Evolutionary conservation across 1,140 invertebrate genomes (phyloP).

Genomic region (Neodiprion lecontei): DNA sequence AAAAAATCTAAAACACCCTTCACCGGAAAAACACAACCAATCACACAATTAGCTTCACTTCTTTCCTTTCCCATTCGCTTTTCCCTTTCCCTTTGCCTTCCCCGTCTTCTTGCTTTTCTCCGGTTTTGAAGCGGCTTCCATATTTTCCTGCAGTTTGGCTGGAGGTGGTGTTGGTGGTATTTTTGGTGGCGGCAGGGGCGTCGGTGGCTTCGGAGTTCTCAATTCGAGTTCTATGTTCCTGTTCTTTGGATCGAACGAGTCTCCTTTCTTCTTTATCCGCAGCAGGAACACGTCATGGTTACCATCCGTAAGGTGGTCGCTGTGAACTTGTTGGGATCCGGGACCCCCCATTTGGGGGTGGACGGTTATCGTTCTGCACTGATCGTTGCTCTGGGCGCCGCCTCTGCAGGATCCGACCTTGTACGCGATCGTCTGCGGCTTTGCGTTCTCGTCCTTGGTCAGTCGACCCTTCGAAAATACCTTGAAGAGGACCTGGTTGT

Average conservation of each 20-base stretch:
- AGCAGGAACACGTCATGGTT: constrained; percentile 50
- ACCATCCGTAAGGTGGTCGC: constrained; percentile 42
- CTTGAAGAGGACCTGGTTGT: constrained; percentile 51
- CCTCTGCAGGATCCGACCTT: constrained; percentile 34
- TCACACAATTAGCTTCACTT: too few species aligned
- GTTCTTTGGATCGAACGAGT: constrained; percentile 29
- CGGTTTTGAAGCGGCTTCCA: constrained; percentile 9
- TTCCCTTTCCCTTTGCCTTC: neutral
- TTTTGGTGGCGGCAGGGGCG: constrained; percentile 9
- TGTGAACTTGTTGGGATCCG: constrained; percentile 45
- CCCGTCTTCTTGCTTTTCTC: constrained; percentile 15
- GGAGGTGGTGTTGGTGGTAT: too few species aligned
- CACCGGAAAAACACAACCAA: too few species aligned
- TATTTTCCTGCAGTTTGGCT: constrained; percentile 21
- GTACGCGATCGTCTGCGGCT: constrained; percentile 40
- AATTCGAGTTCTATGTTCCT: constrained; percentile 53
- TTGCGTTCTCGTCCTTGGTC: constrained; percentile 31
- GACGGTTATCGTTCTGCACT: constrained; percentile 46
- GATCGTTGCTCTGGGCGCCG: constrained; percentile 27
- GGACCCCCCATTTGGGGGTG: constrained; percentile 38
- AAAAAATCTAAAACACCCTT: too few species aligned
- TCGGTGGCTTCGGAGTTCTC: constrained; percentile 47
- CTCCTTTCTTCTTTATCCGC: constrained; percentile 46
- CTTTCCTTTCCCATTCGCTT: neutral
- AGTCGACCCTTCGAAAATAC: constrained; percentile 37